Conservation (phyloP, 2,888 invertebrate species). For the Timandra comae region DNA sequence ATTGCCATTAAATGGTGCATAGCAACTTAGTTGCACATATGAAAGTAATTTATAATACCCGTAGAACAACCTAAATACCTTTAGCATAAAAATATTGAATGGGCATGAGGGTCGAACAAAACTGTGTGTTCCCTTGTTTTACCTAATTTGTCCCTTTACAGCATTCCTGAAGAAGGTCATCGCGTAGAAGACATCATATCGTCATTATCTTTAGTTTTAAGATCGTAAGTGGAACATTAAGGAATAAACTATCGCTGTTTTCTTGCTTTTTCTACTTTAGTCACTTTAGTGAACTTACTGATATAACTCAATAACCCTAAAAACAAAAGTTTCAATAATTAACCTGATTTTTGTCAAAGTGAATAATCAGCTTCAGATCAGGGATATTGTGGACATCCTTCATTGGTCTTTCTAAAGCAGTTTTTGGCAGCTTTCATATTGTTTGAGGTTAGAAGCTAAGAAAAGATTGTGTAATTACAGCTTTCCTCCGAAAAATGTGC, state of each 20-base stretch:
- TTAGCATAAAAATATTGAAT: constrained; percentile 13
- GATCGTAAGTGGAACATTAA: constrained; percentile 69
- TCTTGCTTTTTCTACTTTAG: constrained; percentile 23
- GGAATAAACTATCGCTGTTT: constrained; percentile 34
- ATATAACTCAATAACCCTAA: too few relatives aligned
- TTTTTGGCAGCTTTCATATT: too few relatives aligned
- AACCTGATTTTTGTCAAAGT: too few relatives aligned
- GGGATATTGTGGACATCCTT: too few relatives aligned
- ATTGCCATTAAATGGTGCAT: too few relatives aligned
- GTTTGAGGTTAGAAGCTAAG: too few relatives aligned
- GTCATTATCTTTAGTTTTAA: constrained; percentile 73
- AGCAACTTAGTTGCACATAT: too few relatives aligned
- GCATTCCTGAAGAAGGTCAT: constrained; percentile 89
- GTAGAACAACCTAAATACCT: constrained; percentile 9
- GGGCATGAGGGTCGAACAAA: constrained; percentile 34
- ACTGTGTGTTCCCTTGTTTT: constrained; percentile 54
- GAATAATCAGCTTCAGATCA: too few relatives aligned
- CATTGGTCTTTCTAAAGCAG: too few relatives aligned
- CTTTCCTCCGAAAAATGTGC: constrained; percentile 93
- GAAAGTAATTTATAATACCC: too few relatives aligned
- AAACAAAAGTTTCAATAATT: too few relatives aligned
- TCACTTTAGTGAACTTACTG: too few relatives aligned
- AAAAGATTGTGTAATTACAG: constrained; percentile 56
- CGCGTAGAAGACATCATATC: constrained; percentile 73
- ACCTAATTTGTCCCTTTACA: constrained; percentile 74